Conservation (phyloP, 1,140 invertebrate genomes). For the Pygmarrhopalites habei region DNA sequence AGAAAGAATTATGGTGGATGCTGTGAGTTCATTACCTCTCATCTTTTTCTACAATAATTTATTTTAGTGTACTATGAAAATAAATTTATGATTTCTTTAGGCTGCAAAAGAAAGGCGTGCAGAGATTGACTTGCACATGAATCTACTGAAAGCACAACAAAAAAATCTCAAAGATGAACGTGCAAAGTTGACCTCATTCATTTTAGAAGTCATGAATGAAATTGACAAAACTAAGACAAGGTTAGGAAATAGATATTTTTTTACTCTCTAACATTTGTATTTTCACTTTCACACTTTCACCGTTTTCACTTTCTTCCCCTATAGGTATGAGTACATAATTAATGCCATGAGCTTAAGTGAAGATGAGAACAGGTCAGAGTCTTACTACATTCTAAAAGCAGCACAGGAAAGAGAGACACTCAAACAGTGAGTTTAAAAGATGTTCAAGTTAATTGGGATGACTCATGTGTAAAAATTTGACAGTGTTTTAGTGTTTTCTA, state of each 20-base stretch:
- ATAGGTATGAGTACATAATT: conserved; percentile 40
- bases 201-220: conserved; percentile 51
- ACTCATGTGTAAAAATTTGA: too few relatives aligned
- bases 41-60: neutral
- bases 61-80: neutral
- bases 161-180: conserved; percentile 52
- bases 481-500: too few relatives aligned
- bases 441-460: too few relatives aligned
- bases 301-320: neutral
- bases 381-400: conserved; percentile 58
- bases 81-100: conserved; percentile 8
- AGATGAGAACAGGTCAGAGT: conserved; percentile 53
- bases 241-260: too few relatives aligned
- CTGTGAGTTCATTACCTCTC: conserved; percentile 11
- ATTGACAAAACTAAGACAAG: conserved; percentile 55
- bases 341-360: conserved; percentile 46
- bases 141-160: conserved; percentile 43
- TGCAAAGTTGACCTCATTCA: conserved; percentile 50
- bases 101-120: conserved; percentile 16
- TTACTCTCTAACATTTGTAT: neutral
- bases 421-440: conserved; percentile 15
- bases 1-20: conserved; percentile 11
- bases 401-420: conserved; percentile 27
- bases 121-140: conserved; percentile 26
- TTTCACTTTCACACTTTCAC: neutral